Percentiles rank a stretch among this genome's conserved stretches.
phyloP scores from a whole-genome alignment of 2,888 invertebrate genomes.

The Lithophane ornitopus region DNA sequence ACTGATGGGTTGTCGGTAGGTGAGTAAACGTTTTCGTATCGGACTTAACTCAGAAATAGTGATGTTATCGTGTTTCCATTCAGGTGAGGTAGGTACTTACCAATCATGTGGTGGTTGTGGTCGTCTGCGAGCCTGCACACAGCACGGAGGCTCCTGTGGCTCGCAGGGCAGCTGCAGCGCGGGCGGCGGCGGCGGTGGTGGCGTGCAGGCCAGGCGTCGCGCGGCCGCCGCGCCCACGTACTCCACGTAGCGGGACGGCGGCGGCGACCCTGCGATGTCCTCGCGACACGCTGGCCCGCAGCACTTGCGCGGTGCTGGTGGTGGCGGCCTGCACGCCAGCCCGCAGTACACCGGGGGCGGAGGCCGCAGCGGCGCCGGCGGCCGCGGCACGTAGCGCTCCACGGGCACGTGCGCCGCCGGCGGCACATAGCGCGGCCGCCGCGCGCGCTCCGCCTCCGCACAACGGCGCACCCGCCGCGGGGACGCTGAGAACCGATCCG shows the following conservation, averaged over 20 bases:
- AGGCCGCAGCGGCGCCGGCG: constrained; percentile 86
- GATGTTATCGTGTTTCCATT: constrained; percentile 6
- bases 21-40: constrained; percentile 9
- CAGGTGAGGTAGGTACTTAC: constrained; percentile 83
- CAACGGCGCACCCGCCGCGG: constrained; percentile 92
- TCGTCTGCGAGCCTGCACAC: constrained; percentile 90
- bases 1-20: background rate
- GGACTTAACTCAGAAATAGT: background rate
- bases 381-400: constrained; percentile 93
- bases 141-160: constrained; percentile 89
- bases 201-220: constrained; percentile 89
- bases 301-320: constrained; percentile 84
- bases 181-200: constrained; percentile 88
- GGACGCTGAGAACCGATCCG: constrained; percentile 90
- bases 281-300: constrained; percentile 88
- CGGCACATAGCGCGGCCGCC: constrained; percentile 91
- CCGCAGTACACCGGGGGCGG: constrained; percentile 90
- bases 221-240: constrained; percentile 92
- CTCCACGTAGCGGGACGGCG: constrained; percentile 90
- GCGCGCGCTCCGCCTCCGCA: constrained; percentile 92
- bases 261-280: constrained; percentile 84
- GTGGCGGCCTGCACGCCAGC: constrained; percentile 86
- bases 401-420: constrained; percentile 93
- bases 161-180: constrained; percentile 87
- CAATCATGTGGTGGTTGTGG: constrained; percentile 91